Evolutionary conservation across 2,888 invertebrate genomes (phyloP), one percentile per base, ranked within the genome.

Genomic region (Sepioteuthis lessoniana): DNA sequence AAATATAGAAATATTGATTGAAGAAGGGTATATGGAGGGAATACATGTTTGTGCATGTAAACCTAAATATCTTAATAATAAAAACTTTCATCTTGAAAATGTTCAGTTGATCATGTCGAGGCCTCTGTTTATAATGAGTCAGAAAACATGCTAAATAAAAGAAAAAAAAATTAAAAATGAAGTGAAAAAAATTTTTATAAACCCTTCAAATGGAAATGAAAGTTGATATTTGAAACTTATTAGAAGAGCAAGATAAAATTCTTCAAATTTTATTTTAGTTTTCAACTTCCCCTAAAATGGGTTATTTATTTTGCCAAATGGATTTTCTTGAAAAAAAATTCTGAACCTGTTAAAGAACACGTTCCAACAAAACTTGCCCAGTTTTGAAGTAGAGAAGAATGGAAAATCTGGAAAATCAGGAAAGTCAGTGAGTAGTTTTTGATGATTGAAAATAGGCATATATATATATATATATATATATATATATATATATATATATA

Each of bases 221-320:
- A 60, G 60, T 60, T 60, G 60, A 60, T 60, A 60, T 60, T 28
- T 28, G 60, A 60, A 76, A n/a, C 76, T 76, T 76, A 76, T 76
- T 76, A 76, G 76, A 76, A 76, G 8, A 76, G 10, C 76, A 13
- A 76, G n/a, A 76, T 76, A 76, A 76, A 76, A 31, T n/a, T 76
- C n/a, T 76, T 76, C 76, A 76, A 76, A 76, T 76, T 76, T 76
- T 76, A 76, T 76, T 76, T 76, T 76, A 10, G n/a, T 76, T 76
- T 76, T 76, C n/a, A 76, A 76, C 76, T 76, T 76, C n/a, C 76
- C 76, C 10, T 76, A 76, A 76, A 76, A 76, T 76, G 76, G 76
- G 76, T 76, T 55, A 55, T 55, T 55, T 55, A 55, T 55, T 55
- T 76, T 76, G 76, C 76, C 76, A 76, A 76, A 76, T 76, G 76